Evolutionary conservation across 2,797 vertebrate genomes (phyloP).

Genomic region (Myotis pilosus): DNA sequence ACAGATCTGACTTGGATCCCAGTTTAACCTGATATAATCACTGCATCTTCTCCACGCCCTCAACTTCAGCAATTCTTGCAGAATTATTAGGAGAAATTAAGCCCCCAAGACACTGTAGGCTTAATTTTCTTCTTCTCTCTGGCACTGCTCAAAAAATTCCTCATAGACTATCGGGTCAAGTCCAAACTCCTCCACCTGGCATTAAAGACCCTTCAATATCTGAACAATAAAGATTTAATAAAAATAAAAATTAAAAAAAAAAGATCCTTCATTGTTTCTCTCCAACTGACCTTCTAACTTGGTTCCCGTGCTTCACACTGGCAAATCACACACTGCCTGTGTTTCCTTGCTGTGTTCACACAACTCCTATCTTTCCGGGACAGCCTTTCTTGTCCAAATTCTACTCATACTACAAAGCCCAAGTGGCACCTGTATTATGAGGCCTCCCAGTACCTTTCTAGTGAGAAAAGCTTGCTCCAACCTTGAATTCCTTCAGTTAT

Average conservation of each 20-base stretch:
- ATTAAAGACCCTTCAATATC: neutral
- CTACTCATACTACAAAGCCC: neutral
- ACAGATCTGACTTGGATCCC: neutral
- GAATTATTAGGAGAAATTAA: neutral
- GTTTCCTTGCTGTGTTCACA: neutral
- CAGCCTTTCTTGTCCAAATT: neutral
- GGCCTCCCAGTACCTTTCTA: neutral
- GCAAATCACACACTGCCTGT: neutral
- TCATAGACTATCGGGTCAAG: neutral
- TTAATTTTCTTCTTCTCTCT: neutral
- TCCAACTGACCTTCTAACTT: neutral
- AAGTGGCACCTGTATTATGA: neutral
- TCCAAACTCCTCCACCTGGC: neutral
- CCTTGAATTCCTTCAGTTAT: neutral
- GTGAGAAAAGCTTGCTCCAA: neutral
- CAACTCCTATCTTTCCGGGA: neutral
- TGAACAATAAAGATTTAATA: no score
- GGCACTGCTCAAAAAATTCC: neutral
- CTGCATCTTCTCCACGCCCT: neutral
- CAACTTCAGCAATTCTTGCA: neutral
- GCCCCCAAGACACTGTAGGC: neutral
- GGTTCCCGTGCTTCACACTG: neutral
- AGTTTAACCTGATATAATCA: neutral
- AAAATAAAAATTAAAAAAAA: no score
- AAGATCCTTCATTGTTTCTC: neutral